Percentiles rank a stretch among this genome's conserved stretches.
Evolutionary conservation across 2,888 invertebrate genomes (phyloP).

Genomic region (Tetragonula carbonaria): DNA sequence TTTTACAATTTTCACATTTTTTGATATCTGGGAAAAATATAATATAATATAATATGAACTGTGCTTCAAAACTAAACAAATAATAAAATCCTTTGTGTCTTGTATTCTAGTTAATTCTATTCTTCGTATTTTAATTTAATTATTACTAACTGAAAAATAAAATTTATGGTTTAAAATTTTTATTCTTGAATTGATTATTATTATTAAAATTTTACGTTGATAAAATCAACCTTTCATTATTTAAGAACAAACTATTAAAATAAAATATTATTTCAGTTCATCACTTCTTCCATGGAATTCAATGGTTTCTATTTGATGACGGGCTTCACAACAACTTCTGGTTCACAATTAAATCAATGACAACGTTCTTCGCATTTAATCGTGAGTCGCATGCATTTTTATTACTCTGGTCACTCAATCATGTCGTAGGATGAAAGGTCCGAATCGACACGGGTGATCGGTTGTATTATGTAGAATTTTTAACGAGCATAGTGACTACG

Average conservation of each 20-base stretch:
- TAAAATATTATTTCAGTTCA: background rate
- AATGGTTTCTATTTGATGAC: background rate
- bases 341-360: background rate
- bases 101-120: background rate
- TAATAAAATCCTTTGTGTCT: background rate
- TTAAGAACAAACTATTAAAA: background rate
- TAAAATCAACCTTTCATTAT: background rate
- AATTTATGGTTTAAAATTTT: background rate
- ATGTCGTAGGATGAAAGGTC: constrained; percentile 1
- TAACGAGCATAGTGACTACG: background rate
- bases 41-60: background rate
- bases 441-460: background rate
- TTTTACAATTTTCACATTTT: background rate
- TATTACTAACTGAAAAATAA: background rate
- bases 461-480: background rate
- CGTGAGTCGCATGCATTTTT: background rate
- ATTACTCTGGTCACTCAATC: background rate
- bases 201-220: background rate
- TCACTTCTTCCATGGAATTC: background rate
- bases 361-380: background rate
- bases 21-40: background rate
- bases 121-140: background rate
- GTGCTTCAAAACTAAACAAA: background rate
- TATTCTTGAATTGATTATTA: background rate
- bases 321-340: background rate